Base-by-base conservation (phyloP, 2,888 invertebrate species). In the Helicoverpa assulta region DNA sequence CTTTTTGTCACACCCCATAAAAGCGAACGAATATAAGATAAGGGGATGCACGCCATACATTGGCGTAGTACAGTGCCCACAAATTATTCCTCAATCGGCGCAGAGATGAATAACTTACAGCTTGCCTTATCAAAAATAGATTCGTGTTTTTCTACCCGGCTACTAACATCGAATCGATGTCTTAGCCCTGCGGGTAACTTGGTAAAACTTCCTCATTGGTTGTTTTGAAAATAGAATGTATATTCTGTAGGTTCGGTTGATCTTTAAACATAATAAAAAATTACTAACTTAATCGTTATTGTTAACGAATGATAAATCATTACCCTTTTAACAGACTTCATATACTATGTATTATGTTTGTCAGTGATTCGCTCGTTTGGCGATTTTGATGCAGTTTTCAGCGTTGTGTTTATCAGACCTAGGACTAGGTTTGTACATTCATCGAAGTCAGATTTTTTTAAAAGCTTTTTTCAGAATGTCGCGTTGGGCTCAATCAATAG, bases 71-170 rank as follows among this genome's bases (percentile, higher is more conserved):
- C 51, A 33, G 26, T 60, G 66, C 70, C 80, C 75, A 58, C 70
- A 83, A 85, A 89, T 89, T 89, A 89, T 89, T 90, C 81, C 85
- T 86, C 89, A 87, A 88, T 90, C 88, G 87, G 70, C 80, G 71
- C 73, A 81, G 80, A 66, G 83, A 84, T 90, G 89, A 90, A 89
- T 90, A 90, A 86, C 84, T 88, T 79, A 81, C 58, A 79, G 76
- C 75, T 82, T 75, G 78, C 72, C 84, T 88, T 85, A 90, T 90
- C 87, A 89, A 90, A 90, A 83, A 90, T 90, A 85, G 78, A 90
- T 89, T 77, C 76, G 64, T 70, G 82, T 86, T 88, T 88, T 89
- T 86, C 85, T 81, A 81, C 74, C 67, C 40, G 60, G n/a, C 60
- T 74, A 63, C 70, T 62, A 70, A 76, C 77, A 76, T 68, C 26